These are phyloP conservation scores for Apodemus sylvaticus DNA, from an alignment of 2,113 vertebrate genomes.

Conservation along the genomic window DNA sequence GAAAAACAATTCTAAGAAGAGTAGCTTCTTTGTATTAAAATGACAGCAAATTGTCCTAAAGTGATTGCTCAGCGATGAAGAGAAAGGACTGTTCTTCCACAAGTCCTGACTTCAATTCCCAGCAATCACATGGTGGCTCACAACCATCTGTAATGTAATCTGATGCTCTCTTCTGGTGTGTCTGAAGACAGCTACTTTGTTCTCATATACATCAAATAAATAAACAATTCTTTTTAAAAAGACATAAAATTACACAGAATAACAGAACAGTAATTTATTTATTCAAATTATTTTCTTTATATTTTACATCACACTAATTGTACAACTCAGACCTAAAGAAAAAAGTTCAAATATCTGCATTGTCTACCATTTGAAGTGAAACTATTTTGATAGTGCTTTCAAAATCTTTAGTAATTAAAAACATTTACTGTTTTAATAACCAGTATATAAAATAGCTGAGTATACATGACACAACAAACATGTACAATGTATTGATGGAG, in stretches of 20 bases:
- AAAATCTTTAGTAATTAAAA: slow-evolving; percentile 1
- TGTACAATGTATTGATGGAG: background rate
- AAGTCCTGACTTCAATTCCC: no score
- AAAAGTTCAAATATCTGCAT: background rate
- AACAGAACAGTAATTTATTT: background rate
- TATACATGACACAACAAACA: background rate
- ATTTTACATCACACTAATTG: background rate
- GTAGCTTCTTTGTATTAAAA: background rate
- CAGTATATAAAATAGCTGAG: background rate
- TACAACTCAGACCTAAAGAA: background rate
- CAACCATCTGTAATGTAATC: no score
- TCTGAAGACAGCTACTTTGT: no score
- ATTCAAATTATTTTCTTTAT: background rate
- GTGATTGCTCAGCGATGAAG: no score
- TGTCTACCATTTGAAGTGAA: background rate
- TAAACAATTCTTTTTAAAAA: no score
- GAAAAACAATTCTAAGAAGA: background rate
- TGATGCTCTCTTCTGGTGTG: no score
- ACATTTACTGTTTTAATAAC: background rate
- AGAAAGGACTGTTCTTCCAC: no score
- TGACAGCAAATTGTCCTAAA: background rate
- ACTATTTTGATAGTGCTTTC: background rate
- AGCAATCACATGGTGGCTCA: no score
- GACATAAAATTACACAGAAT: background rate
- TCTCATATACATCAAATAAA: no score